Base-by-base conservation (phyloP, 2,113 vertebrate species). In the Macaca nemestrina region DNA sequence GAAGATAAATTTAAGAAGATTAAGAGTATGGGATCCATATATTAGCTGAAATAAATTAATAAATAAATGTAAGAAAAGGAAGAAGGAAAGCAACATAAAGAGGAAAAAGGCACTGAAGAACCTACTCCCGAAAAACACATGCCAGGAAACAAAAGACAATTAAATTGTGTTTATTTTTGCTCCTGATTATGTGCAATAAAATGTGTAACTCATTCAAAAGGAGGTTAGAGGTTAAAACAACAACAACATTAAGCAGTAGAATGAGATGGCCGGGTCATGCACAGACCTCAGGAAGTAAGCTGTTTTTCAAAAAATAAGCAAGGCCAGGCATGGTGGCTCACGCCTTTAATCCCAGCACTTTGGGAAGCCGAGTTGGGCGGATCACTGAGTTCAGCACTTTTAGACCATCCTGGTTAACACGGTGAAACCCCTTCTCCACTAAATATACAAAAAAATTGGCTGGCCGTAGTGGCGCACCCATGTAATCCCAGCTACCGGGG, bases 391-490 rank as follows among this genome's bases (percentile, higher is more conserved):
- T 30, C 27, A 64, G 61, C 27, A 30, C 11, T 64, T 64, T 6
- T 27, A 64, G 12, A 64, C 27, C 27, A 64, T 30, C 61, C 61
- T 64, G 12, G 27, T 12, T 30, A 64, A 64, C 12, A 32, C 2
- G 61, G 12, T 14, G 61, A 64, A 64, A 64, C 61, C 25, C 12
- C 1, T 12, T 64, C 30, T 32, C 27, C 30, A 64, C 12, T 64
- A 30, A 64, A 64, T 14, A 64, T 32, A 64, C 5, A 64, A 64
- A 64, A 64, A 64, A 30, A 64, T 32, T 6, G 30, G 12, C 27
- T 14, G 12, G 12, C 12, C 5, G 1, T 30, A 12, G 27, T 64
- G 61, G 12, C 2, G 0, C 27, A 2, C 61, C 6, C 27, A 12
- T 30, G 27, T 64, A 30, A 64, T 64, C 61, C 61, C 61, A 64